These are phyloP conservation scores for Enteromius trimaculatus DNA, from an alignment of 2,797 vertebrate genomes.

Conservation along the genomic window DNA sequence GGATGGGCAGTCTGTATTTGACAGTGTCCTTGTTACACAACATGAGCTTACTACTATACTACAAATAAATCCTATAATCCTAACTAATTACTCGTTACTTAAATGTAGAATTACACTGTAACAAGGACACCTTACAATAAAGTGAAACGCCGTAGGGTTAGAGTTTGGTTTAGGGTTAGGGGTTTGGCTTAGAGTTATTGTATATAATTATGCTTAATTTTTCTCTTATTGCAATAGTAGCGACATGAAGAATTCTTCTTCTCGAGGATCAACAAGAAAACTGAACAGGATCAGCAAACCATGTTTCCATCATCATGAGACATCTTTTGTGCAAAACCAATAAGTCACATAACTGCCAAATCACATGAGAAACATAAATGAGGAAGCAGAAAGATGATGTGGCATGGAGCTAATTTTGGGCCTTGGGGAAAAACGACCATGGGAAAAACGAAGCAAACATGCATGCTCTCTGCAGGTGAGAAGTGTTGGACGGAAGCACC, in stretches of 20 bases:
- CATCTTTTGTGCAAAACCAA: background rate
- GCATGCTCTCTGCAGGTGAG: conserved; percentile 19
- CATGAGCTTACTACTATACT: too few relatives aligned
- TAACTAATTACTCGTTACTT: too few relatives aligned
- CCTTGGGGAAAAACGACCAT: background rate
- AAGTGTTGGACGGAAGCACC: background rate
- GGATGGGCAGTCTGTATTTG: too few relatives aligned
- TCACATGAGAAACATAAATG: background rate
- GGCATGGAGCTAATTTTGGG: conserved; percentile 10
- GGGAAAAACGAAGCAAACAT: conserved; percentile 17
- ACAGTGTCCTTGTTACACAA: too few relatives aligned
- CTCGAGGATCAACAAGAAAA: too few relatives aligned
- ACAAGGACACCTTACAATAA: too few relatives aligned
- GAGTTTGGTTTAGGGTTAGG: too few relatives aligned
- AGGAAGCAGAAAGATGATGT: background rate
- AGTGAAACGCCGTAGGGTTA: too few relatives aligned
- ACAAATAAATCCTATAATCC: too few relatives aligned
- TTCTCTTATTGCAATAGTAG: background rate
- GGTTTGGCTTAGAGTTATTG: too few relatives aligned
- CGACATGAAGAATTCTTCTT: background rate
- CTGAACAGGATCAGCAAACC: background rate
- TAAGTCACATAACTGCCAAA: background rate
- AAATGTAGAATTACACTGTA: too few relatives aligned
- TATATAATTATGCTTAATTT: too few relatives aligned
- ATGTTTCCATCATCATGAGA: background rate